These are phyloP conservation scores for Psophia crepitans DNA, from an alignment of 2,113 vertebrate species.

Conservation along the genomic window DNA sequence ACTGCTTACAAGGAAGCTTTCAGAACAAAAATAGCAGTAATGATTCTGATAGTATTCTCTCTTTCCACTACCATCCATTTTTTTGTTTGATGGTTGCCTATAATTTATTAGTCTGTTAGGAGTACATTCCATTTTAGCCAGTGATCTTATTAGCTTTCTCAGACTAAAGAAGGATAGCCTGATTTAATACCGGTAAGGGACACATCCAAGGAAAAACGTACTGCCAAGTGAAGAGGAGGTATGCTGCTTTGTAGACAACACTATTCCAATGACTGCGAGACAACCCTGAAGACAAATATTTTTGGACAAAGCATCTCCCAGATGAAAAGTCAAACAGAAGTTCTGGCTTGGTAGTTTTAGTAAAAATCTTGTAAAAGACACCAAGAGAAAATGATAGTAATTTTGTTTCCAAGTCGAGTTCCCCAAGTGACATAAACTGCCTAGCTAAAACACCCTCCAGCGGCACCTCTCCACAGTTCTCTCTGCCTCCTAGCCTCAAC, in stretches of 20 bases:
- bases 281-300: neutral
- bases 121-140: neutral
- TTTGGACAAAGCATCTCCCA: neutral
- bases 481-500: neutral
- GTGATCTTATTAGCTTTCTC: neutral
- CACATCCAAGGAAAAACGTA: neutral
- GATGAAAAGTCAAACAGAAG: neutral
- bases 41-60: neutral
- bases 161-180: neutral
- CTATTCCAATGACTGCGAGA: neutral
- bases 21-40: neutral
- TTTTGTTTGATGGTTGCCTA: neutral
- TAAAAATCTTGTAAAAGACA: neutral
- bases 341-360: neutral
- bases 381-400: neutral
- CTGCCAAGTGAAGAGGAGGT: neutral
- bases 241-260: neutral
- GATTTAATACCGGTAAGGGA: constrained; percentile 3
- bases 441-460: neutral
- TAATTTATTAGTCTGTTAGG: neutral
- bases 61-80: neutral
- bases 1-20: constrained; percentile 10
- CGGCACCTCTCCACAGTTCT: neutral
- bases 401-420: neutral
- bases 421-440: neutral